Evolutionary conservation across 2,113 vertebrate species (phyloP), one percentile per base, ranked within the genome.

Genomic region (Galemys pyrenaicus): DNA sequence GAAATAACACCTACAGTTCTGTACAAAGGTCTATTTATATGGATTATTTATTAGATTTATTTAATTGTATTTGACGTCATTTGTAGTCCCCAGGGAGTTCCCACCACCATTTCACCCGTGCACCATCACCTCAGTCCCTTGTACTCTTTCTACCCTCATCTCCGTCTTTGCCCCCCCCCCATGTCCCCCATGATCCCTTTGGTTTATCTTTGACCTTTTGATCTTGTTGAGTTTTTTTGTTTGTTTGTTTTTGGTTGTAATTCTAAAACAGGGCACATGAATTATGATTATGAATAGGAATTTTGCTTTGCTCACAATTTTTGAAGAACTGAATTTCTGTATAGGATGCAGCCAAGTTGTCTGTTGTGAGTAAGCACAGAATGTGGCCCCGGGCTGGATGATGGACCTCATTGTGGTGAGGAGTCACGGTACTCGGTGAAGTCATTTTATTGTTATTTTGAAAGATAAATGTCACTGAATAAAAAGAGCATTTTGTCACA

Each of bases 401-500:
- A 28, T 39, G 4, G 15, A 30, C 4, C 0, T 80, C 35, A 46
- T 49, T 82, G 24, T 44, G 2, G 5, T 28, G 56, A 17, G 41
- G 37, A 81, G 74, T 79, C 58, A 41, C 0, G 6, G 0, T 5
- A 15, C 20, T 35, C 37, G 22, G 6, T 73, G 32, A 11, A 64
- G 68, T 54, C 26, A 70, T 56, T 89, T 67, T n/a, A n/a, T 79
- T 51, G 73, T 77, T 20, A 24, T 32, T 92, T 67, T 37, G 22
- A 84, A 64, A 91, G 87, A 88, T 87, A 94, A 94, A 82, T 86
- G 73, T 6, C 5, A 86, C 28, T 49, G 41, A 44, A 51, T 88
- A 88, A 95, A 91, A 96, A 92, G 86, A 80, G 32, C 26, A 20
- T 51, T 92, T 91, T 82, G 17, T 62, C 46, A 19, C n/a, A 60